Evolutionary conservation across 2,888 invertebrate species (phyloP).

Genomic region (Plagiodera versicolora): DNA sequence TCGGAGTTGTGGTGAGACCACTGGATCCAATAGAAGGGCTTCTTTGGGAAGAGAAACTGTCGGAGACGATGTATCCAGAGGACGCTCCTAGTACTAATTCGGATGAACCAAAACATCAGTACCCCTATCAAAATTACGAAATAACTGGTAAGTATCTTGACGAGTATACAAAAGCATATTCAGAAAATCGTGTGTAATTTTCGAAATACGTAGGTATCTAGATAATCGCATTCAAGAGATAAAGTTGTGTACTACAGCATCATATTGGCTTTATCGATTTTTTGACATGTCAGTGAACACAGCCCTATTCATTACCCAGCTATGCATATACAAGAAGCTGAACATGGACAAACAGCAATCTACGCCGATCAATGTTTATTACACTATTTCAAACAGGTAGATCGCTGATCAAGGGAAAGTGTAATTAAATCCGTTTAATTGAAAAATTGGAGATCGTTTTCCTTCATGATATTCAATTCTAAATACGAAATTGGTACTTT

Average conservation of each 20-base stretch:
- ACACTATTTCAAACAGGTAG: background rate
- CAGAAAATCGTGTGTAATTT: background rate
- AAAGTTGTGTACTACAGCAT: background rate
- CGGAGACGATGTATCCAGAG: constrained; percentile 27
- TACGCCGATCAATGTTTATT: background rate
- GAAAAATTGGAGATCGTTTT: too few relatives aligned
- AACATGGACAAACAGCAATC: background rate
- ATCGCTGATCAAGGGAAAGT: too few relatives aligned
- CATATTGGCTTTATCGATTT: background rate
- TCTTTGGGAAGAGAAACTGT: constrained; percentile 36
- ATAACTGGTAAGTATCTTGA: constrained; percentile 34
- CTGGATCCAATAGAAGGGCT: constrained; percentile 39
- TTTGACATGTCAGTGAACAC: background rate
- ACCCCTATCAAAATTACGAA: constrained; percentile 31
- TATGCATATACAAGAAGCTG: background rate
- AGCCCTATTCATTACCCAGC: background rate
- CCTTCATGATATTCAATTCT: too few relatives aligned
- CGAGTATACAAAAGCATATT: too few relatives aligned
- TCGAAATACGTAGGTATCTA: background rate
- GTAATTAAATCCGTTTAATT: too few relatives aligned
- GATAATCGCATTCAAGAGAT: background rate
- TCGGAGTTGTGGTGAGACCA: constrained; percentile 36
- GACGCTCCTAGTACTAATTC: constrained; percentile 27
- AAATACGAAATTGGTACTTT: too few relatives aligned
- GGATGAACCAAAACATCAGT: constrained; percentile 34